Evolutionary conservation across 2,797 vertebrate species (phyloP).

Genomic region (Naso thynnoides): DNA sequence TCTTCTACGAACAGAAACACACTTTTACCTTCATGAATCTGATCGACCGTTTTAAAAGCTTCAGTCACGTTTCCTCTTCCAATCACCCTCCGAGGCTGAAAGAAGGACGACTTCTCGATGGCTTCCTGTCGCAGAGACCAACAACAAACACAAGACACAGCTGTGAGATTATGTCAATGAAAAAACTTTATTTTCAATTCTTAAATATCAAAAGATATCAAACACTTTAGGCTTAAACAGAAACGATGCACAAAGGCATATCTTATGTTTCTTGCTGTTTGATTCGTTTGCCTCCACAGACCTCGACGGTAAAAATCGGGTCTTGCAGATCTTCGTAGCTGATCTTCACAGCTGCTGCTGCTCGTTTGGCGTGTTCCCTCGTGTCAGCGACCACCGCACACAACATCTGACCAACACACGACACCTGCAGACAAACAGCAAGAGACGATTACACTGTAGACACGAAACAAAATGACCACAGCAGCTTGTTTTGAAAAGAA

Average conservation of each 20-base stretch:
- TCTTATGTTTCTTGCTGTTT: no score
- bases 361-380: constrained; percentile 77
- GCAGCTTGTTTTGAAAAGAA: not conserved
- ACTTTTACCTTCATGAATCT: constrained; percentile 76
- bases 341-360: constrained; percentile 75
- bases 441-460: not conserved
- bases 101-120: constrained; percentile 80
- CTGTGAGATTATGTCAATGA: no score
- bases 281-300: constrained; percentile 33
- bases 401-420: constrained; percentile 83
- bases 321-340: constrained; percentile 80
- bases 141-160: not conserved
- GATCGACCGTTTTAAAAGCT: constrained; percentile 75
- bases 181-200: not conserved
- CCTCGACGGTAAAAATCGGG: constrained; percentile 80
- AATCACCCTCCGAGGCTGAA: constrained; percentile 66
- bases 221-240: not conserved
- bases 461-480: not conserved
- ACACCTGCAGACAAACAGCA: constrained; percentile 70
- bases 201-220: not conserved
- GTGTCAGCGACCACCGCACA: constrained; percentile 82
- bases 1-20: not conserved
- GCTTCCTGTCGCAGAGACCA: constrained; percentile 76
- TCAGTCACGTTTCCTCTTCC: constrained; percentile 74
- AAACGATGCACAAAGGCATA: not conserved